These are phyloP conservation scores for Carposina sasakii DNA, from an alignment of 1,140 invertebrate species.

Conservation along the genomic window DNA sequence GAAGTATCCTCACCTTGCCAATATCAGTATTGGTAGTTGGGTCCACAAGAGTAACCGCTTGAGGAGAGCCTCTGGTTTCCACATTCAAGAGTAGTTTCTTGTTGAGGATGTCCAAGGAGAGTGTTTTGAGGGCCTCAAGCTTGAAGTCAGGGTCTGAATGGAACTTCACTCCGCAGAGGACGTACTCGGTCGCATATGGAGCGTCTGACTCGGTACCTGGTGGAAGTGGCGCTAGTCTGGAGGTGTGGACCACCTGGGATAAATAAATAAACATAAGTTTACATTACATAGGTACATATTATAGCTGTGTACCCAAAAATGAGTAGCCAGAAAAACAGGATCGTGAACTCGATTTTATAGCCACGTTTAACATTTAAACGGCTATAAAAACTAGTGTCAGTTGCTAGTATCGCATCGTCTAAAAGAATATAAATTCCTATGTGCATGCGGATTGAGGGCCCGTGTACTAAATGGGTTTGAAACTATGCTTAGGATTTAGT, in stretches of 20 bases:
- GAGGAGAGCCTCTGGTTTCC: slow-evolving; percentile 76
- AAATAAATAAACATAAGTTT: no score
- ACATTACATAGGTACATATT: no score
- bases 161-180: slow-evolving; percentile 86
- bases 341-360: no score
- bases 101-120: slow-evolving; percentile 77
- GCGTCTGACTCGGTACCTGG: slow-evolving; percentile 82
- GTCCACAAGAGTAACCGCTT: slow-evolving; percentile 83
- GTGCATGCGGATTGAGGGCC: no score
- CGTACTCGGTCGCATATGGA: slow-evolving; percentile 90
- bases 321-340: no score
- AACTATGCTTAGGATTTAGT: no score
- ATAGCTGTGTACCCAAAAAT: no score
- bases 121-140: slow-evolving; percentile 81
- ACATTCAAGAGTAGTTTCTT: slow-evolving; percentile 83
- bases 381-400: no score
- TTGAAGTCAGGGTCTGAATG: slow-evolving; percentile 90
- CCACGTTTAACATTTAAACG: no score
- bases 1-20: slow-evolving; percentile 74
- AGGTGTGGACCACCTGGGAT: slow-evolving; percentile 62
- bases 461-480: no score
- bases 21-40: slow-evolving; percentile 85
- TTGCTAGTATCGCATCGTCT: no score
- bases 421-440: no score
- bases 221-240: slow-evolving; percentile 84